A percentile compares a stretch with the other conserved stretches of the same genome.
These are phyloP conservation scores for Cyanoderma ruficeps DNA, from an alignment of 2,113 vertebrate genomes.

Conservation along the genomic window DNA sequence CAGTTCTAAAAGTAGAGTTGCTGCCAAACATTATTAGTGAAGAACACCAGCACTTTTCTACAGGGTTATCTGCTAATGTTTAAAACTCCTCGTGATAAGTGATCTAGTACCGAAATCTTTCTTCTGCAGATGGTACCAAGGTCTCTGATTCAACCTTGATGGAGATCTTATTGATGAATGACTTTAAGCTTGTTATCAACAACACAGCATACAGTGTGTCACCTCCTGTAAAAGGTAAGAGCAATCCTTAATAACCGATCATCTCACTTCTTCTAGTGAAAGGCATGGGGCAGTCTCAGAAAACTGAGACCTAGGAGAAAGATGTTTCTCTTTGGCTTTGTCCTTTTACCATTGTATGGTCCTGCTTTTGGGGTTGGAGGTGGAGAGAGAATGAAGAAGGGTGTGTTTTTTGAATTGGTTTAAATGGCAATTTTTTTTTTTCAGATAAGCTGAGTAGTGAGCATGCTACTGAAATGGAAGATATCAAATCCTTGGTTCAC, in stretches of 20 bases:
- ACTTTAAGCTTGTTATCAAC: slow-evolving; percentile 89
- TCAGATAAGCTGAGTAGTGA: slow-evolving; percentile 73
- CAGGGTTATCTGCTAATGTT: neutral
- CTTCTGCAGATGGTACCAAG: slow-evolving; percentile 80
- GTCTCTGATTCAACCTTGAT: slow-evolving; percentile 81
- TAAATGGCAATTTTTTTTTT: neutral
- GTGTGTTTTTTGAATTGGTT: neutral
- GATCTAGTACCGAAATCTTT: neutral
- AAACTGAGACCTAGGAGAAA: neutral
- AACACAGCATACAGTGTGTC: slow-evolving; percentile 71
- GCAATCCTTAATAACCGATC: neutral
- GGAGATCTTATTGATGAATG: slow-evolving; percentile 81
- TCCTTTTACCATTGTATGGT: neutral
- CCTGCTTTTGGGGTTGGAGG: neutral
- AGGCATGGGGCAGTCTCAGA: neutral
- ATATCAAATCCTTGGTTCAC: slow-evolving; percentile 84
- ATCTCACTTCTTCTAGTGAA: neutral
- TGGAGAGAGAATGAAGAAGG: neutral
- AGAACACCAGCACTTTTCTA: neutral
- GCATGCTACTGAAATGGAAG: slow-evolving; percentile 70
- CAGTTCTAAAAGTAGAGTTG: neutral
- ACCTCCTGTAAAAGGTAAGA: slow-evolving; percentile 80
- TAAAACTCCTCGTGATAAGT: neutral
- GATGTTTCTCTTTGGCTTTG: neutral
- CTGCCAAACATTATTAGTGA: neutral